Evolutionary conservation across 2,797 vertebrate genomes (phyloP), one percentile per base, ranked within the genome.

Genomic region (Gymnodraco acuticeps): DNA sequence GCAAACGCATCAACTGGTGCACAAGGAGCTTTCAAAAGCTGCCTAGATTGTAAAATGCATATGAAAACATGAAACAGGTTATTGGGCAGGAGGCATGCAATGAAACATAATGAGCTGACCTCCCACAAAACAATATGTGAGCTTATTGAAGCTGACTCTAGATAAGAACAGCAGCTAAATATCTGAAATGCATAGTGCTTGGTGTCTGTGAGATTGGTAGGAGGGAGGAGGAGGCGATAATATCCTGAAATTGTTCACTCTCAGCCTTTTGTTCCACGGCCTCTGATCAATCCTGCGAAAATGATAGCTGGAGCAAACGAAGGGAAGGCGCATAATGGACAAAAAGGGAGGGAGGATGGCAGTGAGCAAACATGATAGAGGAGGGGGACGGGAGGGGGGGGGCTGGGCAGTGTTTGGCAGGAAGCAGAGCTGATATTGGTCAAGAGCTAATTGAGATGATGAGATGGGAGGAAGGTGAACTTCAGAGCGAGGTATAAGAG

Each of bases 201-300:
- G 16, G 51, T 61, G 48, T 59, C 9, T 20, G 55, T 70, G 52
- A 51, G 61, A 53, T 15, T 42, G 12, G 12, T 15, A 19, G 16
- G 11, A 31, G 19, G 69, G 41, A 67, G 38, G 13, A 51, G 66
- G 45, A 10, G 45, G 63, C 2, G 42, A 83, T 82, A 56, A 75
- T 73, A 79, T 88, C 81, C 77, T 82, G 75, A 87, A 87, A 87
- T 83, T 69, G 80, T 81, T 77, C 54, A 62, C 53, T 77, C 41
- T 74, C 74, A 56, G 62, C 48, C 79, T 80, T 87, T 89, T 88
- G 82, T 87, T 89, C 75, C 71, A 46, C 63, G 33, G 72, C 71
- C 73, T 73, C 56, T 82, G 78, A 84, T 79, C 77, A 83, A 80
- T 64, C 79, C 77, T 51, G 53, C 7, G 33, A 63, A 80, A 82